Conservation (phyloP, 1,140 invertebrate species). For the Camponotus pennsylvanicus region DNA sequence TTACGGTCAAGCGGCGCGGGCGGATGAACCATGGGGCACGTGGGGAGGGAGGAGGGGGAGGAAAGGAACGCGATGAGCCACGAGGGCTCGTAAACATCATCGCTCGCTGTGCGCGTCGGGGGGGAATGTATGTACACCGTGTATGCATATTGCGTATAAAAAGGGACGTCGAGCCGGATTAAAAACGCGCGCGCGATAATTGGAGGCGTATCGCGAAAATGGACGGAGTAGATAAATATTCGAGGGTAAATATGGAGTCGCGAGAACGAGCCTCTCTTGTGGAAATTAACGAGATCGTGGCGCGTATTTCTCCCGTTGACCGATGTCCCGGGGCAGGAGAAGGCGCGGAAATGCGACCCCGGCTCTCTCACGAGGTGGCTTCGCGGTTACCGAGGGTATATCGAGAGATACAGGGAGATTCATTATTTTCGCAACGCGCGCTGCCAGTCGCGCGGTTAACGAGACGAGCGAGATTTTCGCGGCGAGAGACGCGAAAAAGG, state of each 20-base stretch:
- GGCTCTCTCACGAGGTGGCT: slow-evolving; percentile 1
- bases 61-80: slow-evolving; percentile 9
- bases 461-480: slow-evolving; percentile 24
- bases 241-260: slow-evolving; percentile 49
- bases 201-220: slow-evolving; percentile 21
- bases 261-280: slow-evolving; percentile 34
- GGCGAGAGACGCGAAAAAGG: background rate
- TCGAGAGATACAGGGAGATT: slow-evolving; percentile 37
- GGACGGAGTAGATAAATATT: slow-evolving; percentile 58
- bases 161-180: slow-evolving; percentile 10
- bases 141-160: background rate
- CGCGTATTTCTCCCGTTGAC: slow-evolving; percentile 49
- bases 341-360: slow-evolving; percentile 2
- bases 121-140: background rate
- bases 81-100: slow-evolving; percentile 36
- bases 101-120: background rate
- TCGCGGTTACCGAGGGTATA: slow-evolving; percentile 18
- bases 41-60: background rate
- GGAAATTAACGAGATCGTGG: slow-evolving; percentile 54
- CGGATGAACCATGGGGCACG: slow-evolving; percentile 17
- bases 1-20: slow-evolving; percentile 44
- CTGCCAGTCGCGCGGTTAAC: slow-evolving; percentile 17
- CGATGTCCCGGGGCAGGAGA: slow-evolving; percentile 14
- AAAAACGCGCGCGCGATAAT: slow-evolving; percentile 49
- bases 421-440: slow-evolving; percentile 40